Conservation (phyloP, 2,888 invertebrate genomes). For the Himalopsyche kuldschensis region DNA sequence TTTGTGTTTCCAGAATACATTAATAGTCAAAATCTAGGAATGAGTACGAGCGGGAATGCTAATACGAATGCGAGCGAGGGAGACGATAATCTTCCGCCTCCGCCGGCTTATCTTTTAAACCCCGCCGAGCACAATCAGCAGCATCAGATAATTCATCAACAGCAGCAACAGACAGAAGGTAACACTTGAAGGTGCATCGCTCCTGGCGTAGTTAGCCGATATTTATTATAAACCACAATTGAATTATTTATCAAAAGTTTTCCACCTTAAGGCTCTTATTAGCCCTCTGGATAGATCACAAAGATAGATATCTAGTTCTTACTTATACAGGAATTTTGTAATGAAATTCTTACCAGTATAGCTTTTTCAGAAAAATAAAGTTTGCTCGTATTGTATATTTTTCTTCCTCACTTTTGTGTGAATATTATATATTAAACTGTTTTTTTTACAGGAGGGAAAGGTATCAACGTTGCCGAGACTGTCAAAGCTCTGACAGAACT, state of each 20-base stretch:
- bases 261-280: no score
- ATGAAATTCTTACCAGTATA: no score
- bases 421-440: neutral
- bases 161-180: neutral
- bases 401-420: neutral
- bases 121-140: constrained; percentile 45
- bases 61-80: constrained; percentile 45
- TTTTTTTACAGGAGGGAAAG: constrained; percentile 46
- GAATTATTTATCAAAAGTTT: no score
- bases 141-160: constrained; percentile 12
- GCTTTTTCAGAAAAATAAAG: no score
- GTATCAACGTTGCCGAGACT: constrained; percentile 79
- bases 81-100: constrained; percentile 69
- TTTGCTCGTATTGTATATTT: no score
- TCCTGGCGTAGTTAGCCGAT: neutral
- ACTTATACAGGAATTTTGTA: neutral
- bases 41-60: neutral
- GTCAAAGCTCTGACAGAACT: constrained; percentile 83
- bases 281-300: no score
- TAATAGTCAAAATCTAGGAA: neutral
- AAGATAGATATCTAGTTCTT: neutral
- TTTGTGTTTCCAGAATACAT: neutral
- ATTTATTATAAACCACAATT: no score
- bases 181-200: constrained; percentile 9
- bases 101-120: constrained; percentile 76